Conservation (phyloP, 2,888 invertebrate species). For the Zygaena filipendulae region DNA sequence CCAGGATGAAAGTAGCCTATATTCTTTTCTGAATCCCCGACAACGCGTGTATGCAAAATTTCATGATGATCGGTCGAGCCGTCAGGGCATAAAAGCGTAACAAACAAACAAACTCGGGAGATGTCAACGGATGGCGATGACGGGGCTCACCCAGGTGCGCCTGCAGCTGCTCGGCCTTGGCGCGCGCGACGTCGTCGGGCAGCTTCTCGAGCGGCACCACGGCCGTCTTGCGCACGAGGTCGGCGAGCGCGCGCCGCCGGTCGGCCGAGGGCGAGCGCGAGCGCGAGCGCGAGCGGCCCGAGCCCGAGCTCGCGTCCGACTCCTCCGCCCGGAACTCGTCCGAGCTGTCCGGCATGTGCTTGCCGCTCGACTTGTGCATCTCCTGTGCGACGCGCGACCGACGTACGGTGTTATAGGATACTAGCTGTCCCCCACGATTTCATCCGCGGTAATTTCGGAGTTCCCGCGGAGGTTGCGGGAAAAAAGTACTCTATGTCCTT, state of each 20-base stretch:
- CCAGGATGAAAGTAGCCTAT: no score
- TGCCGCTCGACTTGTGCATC: constrained; percentile 63
- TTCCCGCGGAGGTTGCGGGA: no score
- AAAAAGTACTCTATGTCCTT: no score
- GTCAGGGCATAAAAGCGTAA: no score
- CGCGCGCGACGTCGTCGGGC: constrained; percentile 40
- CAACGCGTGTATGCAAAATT: no score
- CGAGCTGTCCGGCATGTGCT: constrained; percentile 63
- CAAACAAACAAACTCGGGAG: no score
- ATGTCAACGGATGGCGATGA: neutral
- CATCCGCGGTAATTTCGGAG: no score
- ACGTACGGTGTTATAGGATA: no score
- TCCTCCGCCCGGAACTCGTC: constrained; percentile 56
- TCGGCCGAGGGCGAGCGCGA: constrained; percentile 36
- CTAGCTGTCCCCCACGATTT: no score
- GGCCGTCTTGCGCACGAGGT: constrained; percentile 43
- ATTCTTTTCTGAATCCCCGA: no score
- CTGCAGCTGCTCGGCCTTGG: constrained; percentile 24
- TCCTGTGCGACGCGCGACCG: no score
- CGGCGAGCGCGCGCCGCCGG: constrained; percentile 29
- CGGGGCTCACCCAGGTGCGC: constrained; percentile 37
- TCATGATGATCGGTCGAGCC: no score
- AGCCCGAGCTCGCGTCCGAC: constrained; percentile 37
- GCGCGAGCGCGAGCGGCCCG: constrained; percentile 14
- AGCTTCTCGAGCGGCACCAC: constrained; percentile 53